Evolutionary conservation across 2,797 vertebrate species (phyloP).

Genomic region (Anguilla obscura): DNA sequence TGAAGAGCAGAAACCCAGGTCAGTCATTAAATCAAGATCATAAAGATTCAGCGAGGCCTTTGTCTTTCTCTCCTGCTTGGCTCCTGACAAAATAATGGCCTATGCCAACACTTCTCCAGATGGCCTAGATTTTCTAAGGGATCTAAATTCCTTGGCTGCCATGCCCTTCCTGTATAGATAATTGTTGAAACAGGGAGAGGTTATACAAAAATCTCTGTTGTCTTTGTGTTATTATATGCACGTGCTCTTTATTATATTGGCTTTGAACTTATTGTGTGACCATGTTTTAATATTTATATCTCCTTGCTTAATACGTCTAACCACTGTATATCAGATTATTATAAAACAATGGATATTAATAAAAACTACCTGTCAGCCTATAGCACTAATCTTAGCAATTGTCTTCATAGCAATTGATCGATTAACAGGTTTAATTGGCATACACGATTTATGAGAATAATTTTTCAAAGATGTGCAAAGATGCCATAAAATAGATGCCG

Average conservation of each 20-base stretch:
- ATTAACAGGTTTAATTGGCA: background rate
- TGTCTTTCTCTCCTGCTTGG: conserved; percentile 9
- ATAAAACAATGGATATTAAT: background rate
- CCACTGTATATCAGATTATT: background rate
- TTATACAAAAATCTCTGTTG: background rate
- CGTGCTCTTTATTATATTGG: background rate
- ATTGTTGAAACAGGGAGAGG: background rate
- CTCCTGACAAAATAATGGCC: conserved; percentile 1
- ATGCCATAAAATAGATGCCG: too few relatives aligned
- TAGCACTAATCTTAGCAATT: background rate
- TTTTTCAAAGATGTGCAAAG: too few relatives aligned
- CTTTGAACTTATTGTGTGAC: background rate
- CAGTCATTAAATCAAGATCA: background rate
- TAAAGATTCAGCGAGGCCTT: background rate
- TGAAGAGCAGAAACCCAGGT: background rate
- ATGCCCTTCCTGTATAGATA: background rate
- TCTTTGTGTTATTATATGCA: background rate
- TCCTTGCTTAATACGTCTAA: background rate
- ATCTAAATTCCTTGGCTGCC: conserved; percentile 8
- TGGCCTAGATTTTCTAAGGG: background rate
- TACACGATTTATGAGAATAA: background rate
- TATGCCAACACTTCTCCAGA: conserved; percentile 13
- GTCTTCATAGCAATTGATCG: background rate
- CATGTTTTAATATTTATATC: background rate
- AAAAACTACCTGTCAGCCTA: background rate